Percentiles rank a stretch among this genome's conserved stretches.
Evolutionary conservation across 2,113 vertebrate genomes (phyloP).

Genomic region (Gasterosteus nipponicus): DNA sequence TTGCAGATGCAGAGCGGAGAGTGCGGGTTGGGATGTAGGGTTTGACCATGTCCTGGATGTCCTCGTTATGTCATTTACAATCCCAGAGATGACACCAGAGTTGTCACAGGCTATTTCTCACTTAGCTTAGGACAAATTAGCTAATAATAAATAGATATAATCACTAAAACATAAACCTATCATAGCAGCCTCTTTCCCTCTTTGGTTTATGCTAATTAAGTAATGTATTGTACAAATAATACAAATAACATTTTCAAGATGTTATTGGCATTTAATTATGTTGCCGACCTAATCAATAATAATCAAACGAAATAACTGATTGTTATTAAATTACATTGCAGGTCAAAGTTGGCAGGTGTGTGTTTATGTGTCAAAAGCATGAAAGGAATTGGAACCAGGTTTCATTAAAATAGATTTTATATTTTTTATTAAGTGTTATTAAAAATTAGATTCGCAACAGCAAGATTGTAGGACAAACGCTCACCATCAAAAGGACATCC

Average conservation of each 20-base stretch:
- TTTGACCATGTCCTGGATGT: no score
- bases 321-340: neutral
- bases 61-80: neutral
- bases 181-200: neutral
- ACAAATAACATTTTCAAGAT: neutral
- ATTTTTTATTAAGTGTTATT: slow-evolving; percentile 28
- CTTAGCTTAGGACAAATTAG: neutral
- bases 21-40: no score
- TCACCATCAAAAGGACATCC: neutral
- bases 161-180: neutral
- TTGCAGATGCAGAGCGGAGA: no score
- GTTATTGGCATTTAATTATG: neutral
- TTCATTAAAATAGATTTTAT: neutral
- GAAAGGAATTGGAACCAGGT: neutral
- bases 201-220: neutral
- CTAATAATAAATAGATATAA: neutral
- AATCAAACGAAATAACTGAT: neutral
- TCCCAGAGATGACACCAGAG: neutral
- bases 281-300: neutral
- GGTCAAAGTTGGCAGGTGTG: neutral
- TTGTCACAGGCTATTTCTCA: neutral
- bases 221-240: neutral
- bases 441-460: slow-evolving; percentile 18
- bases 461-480: neutral
- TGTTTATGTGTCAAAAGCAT: neutral